Base-by-base conservation (phyloP, 2,113 vertebrate species). In the Martes martes region DNA sequence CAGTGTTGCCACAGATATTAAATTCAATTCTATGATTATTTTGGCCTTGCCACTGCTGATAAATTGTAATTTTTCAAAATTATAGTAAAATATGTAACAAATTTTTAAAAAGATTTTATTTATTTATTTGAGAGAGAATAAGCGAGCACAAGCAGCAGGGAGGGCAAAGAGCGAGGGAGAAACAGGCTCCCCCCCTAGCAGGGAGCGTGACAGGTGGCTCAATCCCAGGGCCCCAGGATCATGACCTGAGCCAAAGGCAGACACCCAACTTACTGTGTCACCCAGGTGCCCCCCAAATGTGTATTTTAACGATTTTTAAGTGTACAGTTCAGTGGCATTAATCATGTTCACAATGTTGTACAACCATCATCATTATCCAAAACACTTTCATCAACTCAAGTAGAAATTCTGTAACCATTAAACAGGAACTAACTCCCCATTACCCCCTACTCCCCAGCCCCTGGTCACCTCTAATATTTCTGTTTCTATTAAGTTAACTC, bases 361-460 rank as follows among this genome's bases (percentile, higher is more conserved):
- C 9, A 74, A 85, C 1, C 26, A 52, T 33, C 21, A 65, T 18
- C 11, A 61, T 26, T 94, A 18, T 86, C 55, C 11, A 85, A 31
- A 45, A n/a, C 1, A 19, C 52, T 71, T 73, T 59, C 11, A 28
- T 93, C 23, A 81, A 59, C 63, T 74, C 21, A 73, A 71, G 52
- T 42, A 89, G 55, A 93, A 86, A 67, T 23, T 93, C 14, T 65
- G 11, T 39, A 45, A 74, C 42, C 33, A 26, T 74, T 86, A 69
- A 36, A 10, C 0, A 47, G n/a, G 15, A 83, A 71, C 19, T 84
- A 82, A 76, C 10, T 71, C 9, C 10, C 5, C 47, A 59, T 69
- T 36, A 26, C 0, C 3, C 63, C 9, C 1, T 23, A 14, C 8
- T 73, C 14, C 13, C 6, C 23, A 82, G 10, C 15, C 5, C 31